These are phyloP conservation scores for Drosophila percnosoma DNA, from an alignment of 2,888 invertebrate genomes.

Conservation along the genomic window DNA sequence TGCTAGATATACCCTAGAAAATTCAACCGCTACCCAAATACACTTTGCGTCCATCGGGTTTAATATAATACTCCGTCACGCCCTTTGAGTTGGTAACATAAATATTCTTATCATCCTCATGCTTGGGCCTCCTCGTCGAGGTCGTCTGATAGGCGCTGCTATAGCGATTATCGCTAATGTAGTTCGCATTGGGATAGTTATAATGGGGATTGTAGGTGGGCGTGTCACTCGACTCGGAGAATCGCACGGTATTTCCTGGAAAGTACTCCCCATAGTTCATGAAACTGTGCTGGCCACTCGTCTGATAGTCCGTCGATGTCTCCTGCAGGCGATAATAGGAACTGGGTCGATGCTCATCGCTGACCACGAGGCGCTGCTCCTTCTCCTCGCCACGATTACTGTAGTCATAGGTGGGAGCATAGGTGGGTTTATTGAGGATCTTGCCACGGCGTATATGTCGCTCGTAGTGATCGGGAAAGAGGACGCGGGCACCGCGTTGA, in stretches of 20 bases:
- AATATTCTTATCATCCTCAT: conserved; percentile 80
- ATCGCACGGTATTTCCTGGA: conserved; percentile 46
- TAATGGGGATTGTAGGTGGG: conserved; percentile 45
- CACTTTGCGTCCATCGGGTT: conserved; percentile 80
- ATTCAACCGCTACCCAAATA: conserved; percentile 66
- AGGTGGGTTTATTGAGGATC: conserved; percentile 80
- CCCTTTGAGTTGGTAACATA: conserved; percentile 83
- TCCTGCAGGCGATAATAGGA: conserved; percentile 63
- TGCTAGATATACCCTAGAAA: neutral
- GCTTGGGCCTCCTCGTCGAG: conserved; percentile 46
- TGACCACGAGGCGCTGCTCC: conserved; percentile 66
- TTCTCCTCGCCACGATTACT: conserved; percentile 42
- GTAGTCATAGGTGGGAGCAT: conserved; percentile 67
- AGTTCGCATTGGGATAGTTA: conserved; percentile 72
- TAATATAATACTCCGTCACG: conserved; percentile 82
- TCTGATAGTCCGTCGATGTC: conserved; percentile 23
- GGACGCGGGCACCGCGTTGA: conserved; percentile 79
- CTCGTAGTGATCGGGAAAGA: conserved; percentile 86
- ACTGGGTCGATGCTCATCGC: conserved; percentile 62
- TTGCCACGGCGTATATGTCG: conserved; percentile 77
- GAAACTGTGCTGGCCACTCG: conserved; percentile 27
- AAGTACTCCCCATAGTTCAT: conserved; percentile 67
- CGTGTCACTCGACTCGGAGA: conserved; percentile 23
- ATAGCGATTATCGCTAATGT: conserved; percentile 69
- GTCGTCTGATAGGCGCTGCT: conserved; percentile 54